A percentile compares a stretch with the other conserved stretches of the same genome.
Evolutionary conservation across 2,797 vertebrate species (phyloP).

Genomic region (Urosaurus nigricauda): DNA sequence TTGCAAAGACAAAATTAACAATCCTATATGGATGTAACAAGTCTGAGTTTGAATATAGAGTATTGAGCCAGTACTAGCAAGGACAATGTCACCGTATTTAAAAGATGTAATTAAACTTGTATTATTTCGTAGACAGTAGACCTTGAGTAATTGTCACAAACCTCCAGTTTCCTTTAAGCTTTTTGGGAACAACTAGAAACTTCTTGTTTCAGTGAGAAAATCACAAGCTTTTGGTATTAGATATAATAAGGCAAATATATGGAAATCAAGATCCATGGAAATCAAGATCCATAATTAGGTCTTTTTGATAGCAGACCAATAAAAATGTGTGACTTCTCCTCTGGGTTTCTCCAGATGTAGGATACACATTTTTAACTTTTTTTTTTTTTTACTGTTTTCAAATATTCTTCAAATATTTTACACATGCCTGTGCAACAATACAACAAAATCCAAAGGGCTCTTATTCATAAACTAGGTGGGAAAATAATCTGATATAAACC

Average conservation of each 20-base stretch:
- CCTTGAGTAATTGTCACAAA: neutral
- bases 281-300: neutral
- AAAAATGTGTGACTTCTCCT: neutral
- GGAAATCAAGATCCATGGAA: neutral
- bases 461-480: too few species aligned
- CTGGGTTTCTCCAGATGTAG: too few species aligned
- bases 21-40: too few species aligned
- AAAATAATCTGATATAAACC: too few species aligned
- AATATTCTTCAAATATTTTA: too few species aligned
- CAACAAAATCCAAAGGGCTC: too few species aligned
- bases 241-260: neutral
- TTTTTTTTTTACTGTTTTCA: too few species aligned
- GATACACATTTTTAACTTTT: too few species aligned
- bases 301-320: neutral
- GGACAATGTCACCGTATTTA: neutral
- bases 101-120: neutral
- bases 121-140: neutral
- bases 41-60: too few species aligned
- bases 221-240: neutral
- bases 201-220: neutral
- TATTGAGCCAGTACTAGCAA: too few species aligned
- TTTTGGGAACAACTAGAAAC: neutral
- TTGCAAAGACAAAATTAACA: too few species aligned
- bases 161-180: neutral
- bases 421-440: too few species aligned